Conservation (phyloP, 2,888 invertebrate species). For the Pollenia angustigena region DNA sequence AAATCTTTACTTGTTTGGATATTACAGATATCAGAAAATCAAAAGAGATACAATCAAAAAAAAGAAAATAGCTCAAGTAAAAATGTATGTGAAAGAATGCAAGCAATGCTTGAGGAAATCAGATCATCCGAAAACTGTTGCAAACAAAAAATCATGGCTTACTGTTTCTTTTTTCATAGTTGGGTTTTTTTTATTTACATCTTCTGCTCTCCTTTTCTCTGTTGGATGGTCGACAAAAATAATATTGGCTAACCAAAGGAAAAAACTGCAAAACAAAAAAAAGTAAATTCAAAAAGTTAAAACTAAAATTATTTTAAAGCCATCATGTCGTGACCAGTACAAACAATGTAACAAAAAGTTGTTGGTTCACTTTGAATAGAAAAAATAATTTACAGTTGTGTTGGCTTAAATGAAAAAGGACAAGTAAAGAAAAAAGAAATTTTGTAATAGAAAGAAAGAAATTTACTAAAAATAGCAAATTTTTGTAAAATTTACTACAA, state of each 20-base stretch:
- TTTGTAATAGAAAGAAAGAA: too few relatives aligned
- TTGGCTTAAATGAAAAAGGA: not conserved
- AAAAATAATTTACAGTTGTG: not conserved
- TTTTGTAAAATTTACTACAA: too few relatives aligned
- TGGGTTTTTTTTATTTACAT: not conserved
- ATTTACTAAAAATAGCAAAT: too few relatives aligned
- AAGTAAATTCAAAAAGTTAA: conserved; percentile 6
- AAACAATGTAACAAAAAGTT: conserved; percentile 54
- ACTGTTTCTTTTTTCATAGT: conserved; percentile 35
- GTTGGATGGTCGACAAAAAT: conserved; percentile 51
- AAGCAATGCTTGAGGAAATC: conserved; percentile 48
- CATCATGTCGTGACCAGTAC: conserved; percentile 69
- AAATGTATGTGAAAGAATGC: not conserved
- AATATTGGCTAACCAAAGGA: conserved; percentile 61
- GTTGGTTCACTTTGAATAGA: not conserved
- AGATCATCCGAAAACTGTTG: conserved; percentile 48
- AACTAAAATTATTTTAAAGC: conserved; percentile 67
- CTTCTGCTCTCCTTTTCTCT: not conserved
- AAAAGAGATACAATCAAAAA: not conserved
- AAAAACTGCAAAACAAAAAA: conserved; percentile 41
- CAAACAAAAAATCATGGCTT: conserved; percentile 46
- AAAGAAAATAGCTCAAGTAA: not conserved
- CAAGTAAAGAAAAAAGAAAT: too few relatives aligned
- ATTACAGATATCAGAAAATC: not conserved
- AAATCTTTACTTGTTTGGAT: conserved; percentile 39